Evolutionary conservation across 2,888 invertebrate genomes (phyloP).

Genomic region (Mechanitis mazaeus): DNA sequence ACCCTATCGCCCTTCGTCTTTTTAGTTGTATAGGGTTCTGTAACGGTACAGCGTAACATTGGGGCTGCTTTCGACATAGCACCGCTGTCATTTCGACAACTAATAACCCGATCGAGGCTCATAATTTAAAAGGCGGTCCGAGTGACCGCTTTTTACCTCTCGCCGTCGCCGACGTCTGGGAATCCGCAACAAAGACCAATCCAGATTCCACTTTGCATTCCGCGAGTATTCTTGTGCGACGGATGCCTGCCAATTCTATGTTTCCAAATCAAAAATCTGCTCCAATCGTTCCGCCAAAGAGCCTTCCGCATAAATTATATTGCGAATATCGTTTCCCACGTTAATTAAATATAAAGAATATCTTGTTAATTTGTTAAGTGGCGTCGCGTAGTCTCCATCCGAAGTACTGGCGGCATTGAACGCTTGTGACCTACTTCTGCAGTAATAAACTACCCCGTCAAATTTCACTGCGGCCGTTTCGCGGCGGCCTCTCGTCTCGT

Average conservation of each 20-base stretch:
- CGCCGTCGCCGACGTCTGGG: slow-evolving; percentile 64
- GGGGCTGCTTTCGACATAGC: slow-evolving; percentile 36
- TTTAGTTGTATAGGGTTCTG: slow-evolving; percentile 47
- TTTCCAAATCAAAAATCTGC: slow-evolving; percentile 50
- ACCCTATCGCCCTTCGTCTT: slow-evolving; percentile 59
- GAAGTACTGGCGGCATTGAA: slow-evolving; percentile 20
- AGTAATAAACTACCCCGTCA: slow-evolving; percentile 62
- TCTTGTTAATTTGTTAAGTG: slow-evolving; percentile 12
- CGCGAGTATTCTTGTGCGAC: slow-evolving; percentile 55
- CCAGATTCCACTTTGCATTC: slow-evolving; percentile 73
- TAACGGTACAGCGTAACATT: slow-evolving; percentile 65
- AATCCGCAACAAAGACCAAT: slow-evolving; percentile 70
- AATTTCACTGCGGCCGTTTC: slow-evolving; percentile 55
- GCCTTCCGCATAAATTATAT: slow-evolving; percentile 36
- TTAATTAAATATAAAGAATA: slow-evolving; percentile 28
- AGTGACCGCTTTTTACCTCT: slow-evolving; percentile 69
- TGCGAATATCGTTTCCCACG: slow-evolving; percentile 38
- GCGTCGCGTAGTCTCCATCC: slow-evolving; percentile 31
- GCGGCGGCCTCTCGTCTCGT: slow-evolving; percentile 45
- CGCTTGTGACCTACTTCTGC: slow-evolving; percentile 61
- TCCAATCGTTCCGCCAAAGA: slow-evolving; percentile 48
- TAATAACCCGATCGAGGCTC: slow-evolving; percentile 59
- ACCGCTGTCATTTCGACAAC: slow-evolving; percentile 60
- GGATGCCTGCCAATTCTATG: slow-evolving; percentile 50
- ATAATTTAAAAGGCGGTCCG: slow-evolving; percentile 66